Base-by-base conservation (phyloP, 2,113 vertebrate species). In the Syngnathus scovelli region DNA sequence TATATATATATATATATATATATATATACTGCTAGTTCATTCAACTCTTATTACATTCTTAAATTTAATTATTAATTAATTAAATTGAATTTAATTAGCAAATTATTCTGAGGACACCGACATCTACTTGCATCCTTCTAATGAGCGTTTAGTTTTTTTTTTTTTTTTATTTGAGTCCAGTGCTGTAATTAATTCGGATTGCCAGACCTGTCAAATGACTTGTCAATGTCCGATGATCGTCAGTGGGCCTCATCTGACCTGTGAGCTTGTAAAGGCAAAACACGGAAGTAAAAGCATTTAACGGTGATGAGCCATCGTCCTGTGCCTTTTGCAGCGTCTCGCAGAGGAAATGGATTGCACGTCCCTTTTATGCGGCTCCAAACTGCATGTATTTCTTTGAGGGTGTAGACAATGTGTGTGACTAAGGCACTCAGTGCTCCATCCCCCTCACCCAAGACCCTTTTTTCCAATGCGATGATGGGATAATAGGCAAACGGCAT, bases 361-460 rank as follows among this genome's bases (percentile, higher is more conserved):
- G 78, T 83, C 76, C 80, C 82, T 67, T 84, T 76, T 61, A 77
- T 78, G 82, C 74, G 69, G 78, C 74, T 64, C 63, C 70, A 69
- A 83, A 85, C 86, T 81, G 74, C 81, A 79, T 88, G 85, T 79
- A 83, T 83, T 80, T 87, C 83, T 90, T 90, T 88, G 86, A 89
- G 86, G 85, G 86, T 80, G 76, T 63, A 74, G 78, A 84, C 83
- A 83, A 84, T 90, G 79, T 81, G 80, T 88, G 86, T 91, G 89
- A 91, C 90, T 90, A 89, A 91, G 90, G 88, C 90, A 88, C 85
- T 89, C 85, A 85, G 80, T 88, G 84, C 74, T 80, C 81, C 80
- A 87, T 82, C 80, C 85, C 87, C 83, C 86, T 85, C 84, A 84
- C 86, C 85, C 78, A 77, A 88, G 86, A 86, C 84, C 86, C 84